Evolutionary conservation across 2,113 vertebrate species (phyloP).

Genomic region (Tetraodon nigroviridis): DNA sequence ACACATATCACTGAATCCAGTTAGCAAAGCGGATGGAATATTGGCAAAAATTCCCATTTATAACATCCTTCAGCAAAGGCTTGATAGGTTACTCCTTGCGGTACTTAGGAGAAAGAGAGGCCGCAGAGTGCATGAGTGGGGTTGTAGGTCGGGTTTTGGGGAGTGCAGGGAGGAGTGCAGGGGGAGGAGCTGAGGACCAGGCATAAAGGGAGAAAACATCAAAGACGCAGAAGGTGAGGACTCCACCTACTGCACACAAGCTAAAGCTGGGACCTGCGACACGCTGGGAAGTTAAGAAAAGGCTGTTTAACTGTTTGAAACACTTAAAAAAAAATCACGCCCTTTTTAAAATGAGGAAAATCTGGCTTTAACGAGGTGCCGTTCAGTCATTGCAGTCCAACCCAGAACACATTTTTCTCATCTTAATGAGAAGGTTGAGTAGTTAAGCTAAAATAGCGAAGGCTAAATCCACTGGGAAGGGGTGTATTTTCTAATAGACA

Average conservation of each 20-base stretch:
- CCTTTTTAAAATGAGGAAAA: constrained; percentile 36
- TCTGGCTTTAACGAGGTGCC: constrained; percentile 53
- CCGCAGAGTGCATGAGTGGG: constrained; percentile 70
- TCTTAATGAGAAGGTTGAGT: no score
- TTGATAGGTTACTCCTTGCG: constrained; percentile 99
- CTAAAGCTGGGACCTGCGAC: constrained; percentile 55
- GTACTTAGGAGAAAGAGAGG: constrained; percentile 84
- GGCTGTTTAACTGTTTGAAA: constrained; percentile 39
- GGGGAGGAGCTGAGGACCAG: constrained; percentile 62
- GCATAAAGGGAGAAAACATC: constrained; percentile 65
- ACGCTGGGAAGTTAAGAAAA: constrained; percentile 55
- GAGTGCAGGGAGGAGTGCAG: constrained; percentile 65
- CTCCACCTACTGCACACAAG: constrained; percentile 62
- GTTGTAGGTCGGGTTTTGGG: constrained; percentile 63
- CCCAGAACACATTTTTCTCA: constrained; percentile 41
- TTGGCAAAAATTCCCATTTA: constrained; percentile 99
- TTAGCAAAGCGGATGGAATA: constrained; percentile 94
- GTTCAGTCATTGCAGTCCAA: constrained; percentile 57
- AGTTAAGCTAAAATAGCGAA: no score
- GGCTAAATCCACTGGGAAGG: no score
- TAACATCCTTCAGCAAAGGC: constrained; percentile 99
- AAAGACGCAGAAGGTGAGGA: constrained; percentile 61
- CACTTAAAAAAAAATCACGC: constrained; percentile 34
- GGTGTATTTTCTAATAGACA: background rate
- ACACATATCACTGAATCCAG: constrained; percentile 88